A percentile compares a stretch with the other conserved stretches of the same genome.
phyloP scores from a whole-genome alignment of 2,113 vertebrate genomes.

The Desmodus rotundus region DNA sequence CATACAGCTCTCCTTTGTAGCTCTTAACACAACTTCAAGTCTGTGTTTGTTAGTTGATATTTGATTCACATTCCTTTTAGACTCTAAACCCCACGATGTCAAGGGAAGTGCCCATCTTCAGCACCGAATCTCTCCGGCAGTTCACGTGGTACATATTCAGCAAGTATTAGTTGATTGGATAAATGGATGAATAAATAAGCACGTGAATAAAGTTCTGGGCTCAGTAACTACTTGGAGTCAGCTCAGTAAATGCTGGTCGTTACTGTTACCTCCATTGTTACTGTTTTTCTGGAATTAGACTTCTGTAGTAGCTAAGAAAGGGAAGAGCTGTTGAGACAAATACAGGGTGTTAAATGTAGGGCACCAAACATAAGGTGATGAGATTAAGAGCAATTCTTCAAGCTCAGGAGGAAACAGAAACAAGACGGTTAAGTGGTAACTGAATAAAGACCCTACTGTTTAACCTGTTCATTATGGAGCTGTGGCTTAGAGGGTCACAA shows the following conservation, averaged over 20 bases:
- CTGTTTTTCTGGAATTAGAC: not conserved
- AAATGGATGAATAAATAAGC: not conserved
- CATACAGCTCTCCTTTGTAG: not conserved
- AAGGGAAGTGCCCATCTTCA: not conserved
- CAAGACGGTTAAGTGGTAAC: not conserved
- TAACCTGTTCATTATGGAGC: not conserved
- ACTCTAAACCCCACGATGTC: not conserved
- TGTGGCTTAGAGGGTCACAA: not conserved
- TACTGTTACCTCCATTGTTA: not conserved
- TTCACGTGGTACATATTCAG: not conserved
- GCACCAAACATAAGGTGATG: not conserved
- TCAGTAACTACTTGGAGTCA: not conserved
- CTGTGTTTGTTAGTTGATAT: not conserved
- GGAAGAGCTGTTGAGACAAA: not conserved
- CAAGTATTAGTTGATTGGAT: not conserved
- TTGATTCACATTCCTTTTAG: not conserved
- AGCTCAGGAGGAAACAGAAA: not conserved
- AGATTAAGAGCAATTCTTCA: not conserved
- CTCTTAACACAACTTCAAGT: not conserved
- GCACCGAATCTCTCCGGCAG: not conserved
- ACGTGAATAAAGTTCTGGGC: not conserved
- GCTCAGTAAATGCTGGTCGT: not conserved
- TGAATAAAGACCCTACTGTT: not conserved
- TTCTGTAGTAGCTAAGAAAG: not conserved
- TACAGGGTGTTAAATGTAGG: not conserved